Evolutionary conservation across 64 coral and sea anemone species (phyloP).

Genomic region (Trachythela sp.): DNA sequence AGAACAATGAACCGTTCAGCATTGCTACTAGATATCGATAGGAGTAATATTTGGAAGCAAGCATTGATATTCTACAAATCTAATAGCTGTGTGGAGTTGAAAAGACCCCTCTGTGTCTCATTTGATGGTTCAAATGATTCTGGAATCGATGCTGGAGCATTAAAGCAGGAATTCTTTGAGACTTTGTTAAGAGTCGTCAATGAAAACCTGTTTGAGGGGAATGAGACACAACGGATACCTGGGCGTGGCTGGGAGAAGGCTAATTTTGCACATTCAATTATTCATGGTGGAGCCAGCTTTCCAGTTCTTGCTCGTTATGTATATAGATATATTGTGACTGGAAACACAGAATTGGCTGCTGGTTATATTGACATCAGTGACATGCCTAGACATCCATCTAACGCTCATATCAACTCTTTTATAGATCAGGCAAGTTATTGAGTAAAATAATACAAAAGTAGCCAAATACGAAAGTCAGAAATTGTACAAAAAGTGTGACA

Average conservation of each 20-base stretch:
- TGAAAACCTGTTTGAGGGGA: conserved; percentile 37
- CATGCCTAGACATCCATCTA: conserved; percentile 25
- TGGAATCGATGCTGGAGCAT: conserved; percentile 44
- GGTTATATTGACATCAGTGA: conserved; percentile 37
- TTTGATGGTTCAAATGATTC: conserved; percentile 21
- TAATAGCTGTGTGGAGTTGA: background rate
- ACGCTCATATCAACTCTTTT: background rate
- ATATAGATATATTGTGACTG: conserved; percentile 17
- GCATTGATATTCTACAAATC: conserved; percentile 15
- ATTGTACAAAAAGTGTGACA: too few relatives aligned
- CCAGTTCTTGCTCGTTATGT: conserved; percentile 39
- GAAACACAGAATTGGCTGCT: conserved; percentile 32
- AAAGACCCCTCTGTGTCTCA: background rate
- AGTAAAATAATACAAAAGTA: too few relatives aligned
- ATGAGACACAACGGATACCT: conserved; percentile 22
- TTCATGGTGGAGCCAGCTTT: conserved; percentile 40
- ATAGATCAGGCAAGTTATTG: background rate
- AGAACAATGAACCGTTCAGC: background rate
- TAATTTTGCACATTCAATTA: conserved; percentile 41
- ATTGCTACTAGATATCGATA: background rate
- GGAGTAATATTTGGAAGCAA: background rate
- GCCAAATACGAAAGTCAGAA: too few relatives aligned
- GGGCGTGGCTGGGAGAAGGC: conserved; percentile 16
- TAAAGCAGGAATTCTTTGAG: conserved; percentile 45
- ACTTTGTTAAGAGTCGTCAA: conserved; percentile 31